Evolutionary conservation across 2,797 vertebrate genomes (phyloP).

Genomic region (Microchirus variegatus): DNA sequence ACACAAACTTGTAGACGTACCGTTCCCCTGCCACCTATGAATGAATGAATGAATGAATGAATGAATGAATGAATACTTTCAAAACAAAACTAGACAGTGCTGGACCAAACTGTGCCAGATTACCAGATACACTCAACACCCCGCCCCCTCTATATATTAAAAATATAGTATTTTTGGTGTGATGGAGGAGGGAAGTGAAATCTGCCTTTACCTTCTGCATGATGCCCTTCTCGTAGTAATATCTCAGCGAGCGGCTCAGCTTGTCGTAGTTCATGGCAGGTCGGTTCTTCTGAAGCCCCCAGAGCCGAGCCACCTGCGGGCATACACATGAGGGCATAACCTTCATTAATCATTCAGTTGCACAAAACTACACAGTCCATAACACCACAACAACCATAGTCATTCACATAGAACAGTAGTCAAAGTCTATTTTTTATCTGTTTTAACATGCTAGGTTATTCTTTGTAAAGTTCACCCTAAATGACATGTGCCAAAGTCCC

Average conservation of each 20-base stretch:
- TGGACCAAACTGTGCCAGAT: too few species aligned
- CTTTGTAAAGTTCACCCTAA: background rate
- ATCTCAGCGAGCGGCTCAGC: slow-evolving; percentile 93
- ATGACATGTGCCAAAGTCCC: background rate
- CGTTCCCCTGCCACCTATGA: slow-evolving; percentile 91
- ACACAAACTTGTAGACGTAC: slow-evolving; percentile 96
- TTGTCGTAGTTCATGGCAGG: slow-evolving; percentile 99
- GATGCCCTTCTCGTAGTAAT: slow-evolving; percentile 90
- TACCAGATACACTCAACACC: too few species aligned
- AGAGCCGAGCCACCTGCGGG: slow-evolving; percentile 92
- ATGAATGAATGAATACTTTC: too few species aligned
- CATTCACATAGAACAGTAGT: too few species aligned
- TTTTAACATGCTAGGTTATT: too few species aligned
- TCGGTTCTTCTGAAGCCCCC: slow-evolving; percentile 96
- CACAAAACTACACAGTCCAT: too few species aligned
- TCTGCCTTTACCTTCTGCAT: slow-evolving; percentile 83
- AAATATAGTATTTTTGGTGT: background rate
- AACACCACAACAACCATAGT: too few species aligned
- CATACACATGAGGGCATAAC: background rate
- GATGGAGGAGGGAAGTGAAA: background rate
- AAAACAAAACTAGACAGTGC: too few species aligned
- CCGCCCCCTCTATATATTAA: too few species aligned
- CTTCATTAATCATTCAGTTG: background rate
- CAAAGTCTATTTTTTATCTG: too few species aligned
- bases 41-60: too few species aligned